A percentile compares a stretch with the other conserved stretches of the same genome.
Evolutionary conservation across 2,113 vertebrate genomes (phyloP).

Genomic region (Bambusicola thoracicus): DNA sequence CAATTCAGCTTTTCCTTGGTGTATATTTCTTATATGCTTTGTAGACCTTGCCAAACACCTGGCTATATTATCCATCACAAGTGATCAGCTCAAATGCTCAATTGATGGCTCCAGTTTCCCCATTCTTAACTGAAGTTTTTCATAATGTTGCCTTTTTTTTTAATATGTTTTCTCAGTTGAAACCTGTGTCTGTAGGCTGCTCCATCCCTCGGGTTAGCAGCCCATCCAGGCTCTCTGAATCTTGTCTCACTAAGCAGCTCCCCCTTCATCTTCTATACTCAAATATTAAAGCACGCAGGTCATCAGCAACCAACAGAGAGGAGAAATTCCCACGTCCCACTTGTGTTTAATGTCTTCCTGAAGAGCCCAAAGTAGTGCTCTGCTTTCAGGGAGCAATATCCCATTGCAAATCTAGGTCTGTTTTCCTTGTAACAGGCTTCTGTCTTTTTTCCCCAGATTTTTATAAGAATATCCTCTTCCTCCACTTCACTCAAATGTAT

Average conservation of each 20-base stretch:
- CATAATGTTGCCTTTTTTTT: neutral
- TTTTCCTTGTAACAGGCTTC: neutral
- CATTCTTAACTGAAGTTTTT: neutral
- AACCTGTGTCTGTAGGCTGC: neutral
- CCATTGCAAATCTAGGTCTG: neutral
- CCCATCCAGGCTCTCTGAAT: neutral
- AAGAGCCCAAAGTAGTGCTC: neutral
- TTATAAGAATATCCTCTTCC: neutral
- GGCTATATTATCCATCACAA: neutral
- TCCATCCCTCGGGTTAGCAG: neutral
- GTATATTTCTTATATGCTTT: neutral
- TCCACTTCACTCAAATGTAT: neutral
- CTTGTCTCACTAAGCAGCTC: neutral
- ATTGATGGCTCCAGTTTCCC: neutral
- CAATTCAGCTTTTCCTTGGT: neutral
- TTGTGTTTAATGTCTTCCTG: neutral
- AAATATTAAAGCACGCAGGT: neutral
- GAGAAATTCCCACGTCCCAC: neutral
- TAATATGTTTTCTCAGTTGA: neutral
- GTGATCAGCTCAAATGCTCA: rapidly evolving
- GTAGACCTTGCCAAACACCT: neutral
- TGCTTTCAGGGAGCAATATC: neutral
- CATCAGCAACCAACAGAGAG: neutral
- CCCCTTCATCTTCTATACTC: neutral
- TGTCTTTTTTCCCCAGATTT: neutral